These are phyloP conservation scores for Sebastes goodei DNA, from an alignment of 2,797 vertebrate genomes.

Conservation along the genomic window DNA sequence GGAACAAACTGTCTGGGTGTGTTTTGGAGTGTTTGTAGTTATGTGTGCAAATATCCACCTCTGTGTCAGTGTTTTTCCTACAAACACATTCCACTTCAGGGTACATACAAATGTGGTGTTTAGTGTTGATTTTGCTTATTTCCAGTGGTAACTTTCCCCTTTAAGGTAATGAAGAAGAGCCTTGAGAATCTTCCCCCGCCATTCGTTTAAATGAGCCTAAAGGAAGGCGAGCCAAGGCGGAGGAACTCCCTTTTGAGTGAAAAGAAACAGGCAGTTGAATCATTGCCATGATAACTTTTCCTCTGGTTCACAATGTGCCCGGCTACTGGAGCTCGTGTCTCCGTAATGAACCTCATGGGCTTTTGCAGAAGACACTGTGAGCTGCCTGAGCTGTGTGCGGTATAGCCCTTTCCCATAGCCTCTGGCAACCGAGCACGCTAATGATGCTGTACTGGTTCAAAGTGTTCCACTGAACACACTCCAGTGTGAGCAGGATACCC, in stretches of 20 bases:
- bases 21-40: constrained; percentile 18
- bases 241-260: constrained; percentile 78
- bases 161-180: constrained; percentile 58
- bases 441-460: constrained; percentile 79
- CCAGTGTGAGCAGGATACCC: constrained; percentile 52
- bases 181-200: constrained; percentile 52
- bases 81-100: constrained; percentile 10
- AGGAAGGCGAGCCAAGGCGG: constrained; percentile 38
- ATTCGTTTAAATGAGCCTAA: constrained; percentile 64
- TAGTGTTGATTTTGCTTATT: constrained; percentile 23
- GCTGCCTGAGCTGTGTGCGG: constrained; percentile 72
- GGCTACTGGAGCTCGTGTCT: constrained; percentile 74
- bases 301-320: constrained; percentile 72
- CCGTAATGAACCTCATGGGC: constrained; percentile 84
- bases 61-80: constrained; percentile 9
- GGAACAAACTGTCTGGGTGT: constrained; percentile 28
- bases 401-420: constrained; percentile 74
- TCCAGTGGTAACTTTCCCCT: constrained; percentile 27
- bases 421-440: constrained; percentile 76
- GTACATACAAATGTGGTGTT: constrained; percentile 8
- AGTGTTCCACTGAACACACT: constrained; percentile 72
- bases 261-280: constrained; percentile 77
- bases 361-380: constrained; percentile 70
- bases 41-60: constrained; percentile 9
- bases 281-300: constrained; percentile 79